These are phyloP conservation scores for Leptonema lineaticorne DNA, from an alignment of 1,140 invertebrate genomes.

Conservation along the genomic window DNA sequence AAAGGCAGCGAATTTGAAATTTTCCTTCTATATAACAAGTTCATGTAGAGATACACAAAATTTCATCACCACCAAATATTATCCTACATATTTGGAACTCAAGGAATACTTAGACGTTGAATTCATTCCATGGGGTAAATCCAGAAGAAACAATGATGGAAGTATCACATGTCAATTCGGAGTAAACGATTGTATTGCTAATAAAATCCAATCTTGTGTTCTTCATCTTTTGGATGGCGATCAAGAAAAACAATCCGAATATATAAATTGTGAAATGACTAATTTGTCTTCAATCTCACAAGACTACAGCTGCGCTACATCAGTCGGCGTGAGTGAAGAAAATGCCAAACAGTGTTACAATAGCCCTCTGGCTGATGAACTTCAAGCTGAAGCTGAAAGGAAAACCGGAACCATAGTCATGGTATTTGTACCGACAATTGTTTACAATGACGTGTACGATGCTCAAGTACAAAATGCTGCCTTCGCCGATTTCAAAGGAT, in stretches of 20 bases:
- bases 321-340: conserved; percentile 9
- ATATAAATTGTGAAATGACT: conserved; percentile 50
- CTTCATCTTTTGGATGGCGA: background rate
- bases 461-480: conserved; percentile 19
- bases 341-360: conserved; percentile 19
- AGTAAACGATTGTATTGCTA: conserved; percentile 8
- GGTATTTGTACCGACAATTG: conserved; percentile 37
- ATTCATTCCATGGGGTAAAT: conserved; percentile 51
- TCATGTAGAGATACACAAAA: conserved; percentile 44
- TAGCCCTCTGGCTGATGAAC: conserved; percentile 15
- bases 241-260: conserved; percentile 40
- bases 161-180: conserved; percentile 16
- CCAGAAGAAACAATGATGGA: conserved; percentile 41
- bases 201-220: conserved; percentile 25
- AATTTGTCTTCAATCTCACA: conserved; percentile 23
- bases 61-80: conserved; percentile 45
- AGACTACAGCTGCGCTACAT: conserved; percentile 18
- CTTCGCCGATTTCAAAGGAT: conserved; percentile 26
- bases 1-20: conserved; percentile 43
- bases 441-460: conserved; percentile 24
- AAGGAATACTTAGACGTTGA: conserved; percentile 46
- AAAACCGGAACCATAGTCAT: conserved; percentile 28
- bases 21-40: conserved; percentile 46
- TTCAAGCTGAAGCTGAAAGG: conserved; percentile 16
- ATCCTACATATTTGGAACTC: conserved; percentile 44